Evolutionary conservation across 37 sponge, comb jelly and placozoan species (phyloP), one percentile per base, ranked within the genome.

Genomic region (Geodia barretti): DNA sequence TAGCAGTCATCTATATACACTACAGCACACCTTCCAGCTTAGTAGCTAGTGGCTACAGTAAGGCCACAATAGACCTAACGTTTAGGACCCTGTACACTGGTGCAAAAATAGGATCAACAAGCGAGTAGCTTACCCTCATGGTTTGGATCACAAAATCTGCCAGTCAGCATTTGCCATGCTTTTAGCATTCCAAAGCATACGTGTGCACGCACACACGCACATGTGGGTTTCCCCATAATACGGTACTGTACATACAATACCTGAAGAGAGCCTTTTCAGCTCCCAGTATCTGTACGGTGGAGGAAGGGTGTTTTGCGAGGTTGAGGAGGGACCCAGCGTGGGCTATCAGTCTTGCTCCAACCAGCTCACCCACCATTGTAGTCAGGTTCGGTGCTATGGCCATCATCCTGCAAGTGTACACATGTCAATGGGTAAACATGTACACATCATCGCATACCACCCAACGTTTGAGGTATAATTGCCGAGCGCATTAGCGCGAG

Each of bases 211-310:
- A 70, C 40, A 70, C 39, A 70, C 71, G 35, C 32, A 70, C 71
- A 69, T 5, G 31, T n/a, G n/a, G n/a, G n/a, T n/a, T n/a, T 47
- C 28, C 2, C 7, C 32, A 30, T 5, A 35, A 36, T 37, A 71
- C 17, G 40, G 9, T 28, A 9, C 4, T 54, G 24, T 1, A 40
- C 3, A 60, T 17, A 39, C n/a, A 60, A 32, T 68, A 94, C 97
- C 97, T 88, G 70, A 98, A 98, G n/a, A 98, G 74, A 17, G 98
- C 98, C 75, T 95, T 98, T 73, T 98, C 98, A 29, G 98, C 98
- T 43, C 98, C 98, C 2, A 98, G 83, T 42, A 98, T 98, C 77
- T 98, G 98, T 25, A 98, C 98, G 28, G 98, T 98, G 9, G 98
- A 98, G 31, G 98, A 90, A 8, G 98, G 98, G 63, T 98, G 93